phyloP scores from a whole-genome alignment of 2,797 vertebrate species.

The Cuculus canorus region DNA sequence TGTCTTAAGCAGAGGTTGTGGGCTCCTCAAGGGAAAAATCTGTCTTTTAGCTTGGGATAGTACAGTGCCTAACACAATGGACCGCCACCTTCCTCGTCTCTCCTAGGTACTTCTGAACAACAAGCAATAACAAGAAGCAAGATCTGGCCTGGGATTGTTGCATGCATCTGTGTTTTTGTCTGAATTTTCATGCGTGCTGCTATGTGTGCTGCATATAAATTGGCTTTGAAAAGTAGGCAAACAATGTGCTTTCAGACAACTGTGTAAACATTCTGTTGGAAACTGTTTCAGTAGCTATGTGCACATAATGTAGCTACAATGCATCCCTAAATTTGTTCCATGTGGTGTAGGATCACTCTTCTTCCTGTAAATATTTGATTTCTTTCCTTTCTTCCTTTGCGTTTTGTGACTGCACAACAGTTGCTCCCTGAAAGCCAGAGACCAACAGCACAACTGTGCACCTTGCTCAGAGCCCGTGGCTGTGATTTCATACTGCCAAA shows the following conservation, averaged over 20 bases:
- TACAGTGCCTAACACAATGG: background rate
- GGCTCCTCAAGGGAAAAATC: background rate
- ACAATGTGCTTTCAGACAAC: slow-evolving; percentile 56
- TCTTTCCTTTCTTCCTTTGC: background rate
- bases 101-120: background rate
- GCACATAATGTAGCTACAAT: slow-evolving; percentile 56
- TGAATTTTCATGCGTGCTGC: slow-evolving; percentile 61
- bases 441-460: background rate
- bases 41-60: background rate
- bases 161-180: slow-evolving; percentile 69
- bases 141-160: slow-evolving; percentile 20
- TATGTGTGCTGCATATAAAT: slow-evolving; percentile 73
- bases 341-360: slow-evolving; percentile 10
- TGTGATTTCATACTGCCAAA: background rate
- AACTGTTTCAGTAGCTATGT: slow-evolving; percentile 54
- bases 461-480: background rate
- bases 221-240: slow-evolving; percentile 50
- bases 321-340: slow-evolving; percentile 52
- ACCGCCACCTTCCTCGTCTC: background rate
- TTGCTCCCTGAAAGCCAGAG: slow-evolving; percentile 11
- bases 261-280: slow-evolving; percentile 55
- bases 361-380: slow-evolving; percentile 48
- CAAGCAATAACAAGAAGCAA: background rate
- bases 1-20: background rate
- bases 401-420: background rate